A percentile compares a stretch with the other conserved stretches of the same genome.
phyloP scores from a whole-genome alignment of 2,113 vertebrate genomes.

The Zapornia atra region DNA sequence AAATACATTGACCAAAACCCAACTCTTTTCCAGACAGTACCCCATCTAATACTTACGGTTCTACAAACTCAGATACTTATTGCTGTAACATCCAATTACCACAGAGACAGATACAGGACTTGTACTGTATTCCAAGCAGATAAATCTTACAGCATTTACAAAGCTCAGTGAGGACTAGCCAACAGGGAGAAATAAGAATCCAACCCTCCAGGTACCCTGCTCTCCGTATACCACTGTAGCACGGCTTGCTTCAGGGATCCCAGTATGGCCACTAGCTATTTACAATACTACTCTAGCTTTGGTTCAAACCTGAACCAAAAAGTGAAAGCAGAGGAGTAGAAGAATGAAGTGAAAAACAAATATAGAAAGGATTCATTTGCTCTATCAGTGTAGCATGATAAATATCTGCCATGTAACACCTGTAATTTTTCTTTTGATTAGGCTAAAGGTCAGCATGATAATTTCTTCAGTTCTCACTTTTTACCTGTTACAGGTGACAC shows the following conservation, averaged over 20 bases:
- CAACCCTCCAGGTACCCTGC: not conserved
- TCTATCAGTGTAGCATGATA: not conserved
- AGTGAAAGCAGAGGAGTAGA: not conserved
- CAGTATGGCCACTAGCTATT: not conserved
- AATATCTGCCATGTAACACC: not conserved
- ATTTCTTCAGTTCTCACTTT: not conserved
- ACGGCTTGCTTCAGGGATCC: not conserved
- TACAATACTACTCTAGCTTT: not conserved
- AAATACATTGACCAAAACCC: not conserved
- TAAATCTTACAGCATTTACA: not conserved
- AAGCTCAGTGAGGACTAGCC: not conserved
- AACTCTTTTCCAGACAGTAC: not conserved
- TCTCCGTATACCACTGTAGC: not conserved
- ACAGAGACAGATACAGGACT: not conserved
- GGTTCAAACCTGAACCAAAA: not conserved
- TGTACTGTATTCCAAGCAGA: not conserved
- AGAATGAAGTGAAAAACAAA: rapidly evolving
- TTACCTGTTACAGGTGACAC: not conserved
- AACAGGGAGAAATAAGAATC: not conserved
- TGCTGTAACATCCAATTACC: not conserved
- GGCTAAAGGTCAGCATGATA: not conserved
- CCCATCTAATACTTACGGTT: not conserved
- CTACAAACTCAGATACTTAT: not conserved
- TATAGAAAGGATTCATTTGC: not conserved
- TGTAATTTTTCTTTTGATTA: not conserved